Evolutionary conservation across 1,140 invertebrate genomes (phyloP), one percentile per base, ranked within the genome.

Genomic region (Neodiprion virginianus): DNA sequence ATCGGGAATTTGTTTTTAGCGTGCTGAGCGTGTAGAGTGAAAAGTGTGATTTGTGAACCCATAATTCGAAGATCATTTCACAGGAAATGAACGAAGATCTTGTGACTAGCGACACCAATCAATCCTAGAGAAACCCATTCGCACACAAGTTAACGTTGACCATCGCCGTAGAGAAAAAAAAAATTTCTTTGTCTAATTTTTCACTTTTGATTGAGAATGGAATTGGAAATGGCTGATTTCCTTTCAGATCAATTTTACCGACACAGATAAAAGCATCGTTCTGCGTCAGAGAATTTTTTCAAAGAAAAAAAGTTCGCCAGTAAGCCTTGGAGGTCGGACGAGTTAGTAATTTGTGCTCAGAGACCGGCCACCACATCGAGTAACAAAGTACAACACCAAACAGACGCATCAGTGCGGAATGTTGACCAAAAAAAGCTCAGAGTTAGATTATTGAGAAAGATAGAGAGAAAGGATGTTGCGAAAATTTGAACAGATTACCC

Each of bases 361-460:
- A 66, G 28, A 71, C 8, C 48, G 71, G 12, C 50, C 9, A 70
- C 28, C 67, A 69, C 61, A 48, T n/a, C 65, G 47, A 40, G 68
- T 48, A 48, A 67, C 21, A 40, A 28, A 67, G 68, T 69, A 50
- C 49, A 12, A 74, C 48, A 71, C 12, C 66, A 70, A 49, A 50
- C 12, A 65, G 4, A 70, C 50, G 73, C 61, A 23, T 48, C 23
- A 53, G 73, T 48, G 67, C 40, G 66, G 21, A 61, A 68, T 21
- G 47, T 68, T 65, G 67, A 40, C 17, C 69, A 14, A 47, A 69
- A 23, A 49, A 66, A 70, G 28, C 69, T 71, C 48, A 70, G 67
- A 69, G 74, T 75, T 48, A 48, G 74, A 53, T 75, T 40, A 73
- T 77, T 67, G 72, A 77, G 76, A 74, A 69, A 75, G 74, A 77